Conservation (phyloP, 2,888 invertebrate genomes). For the Parnassius mnemosyne region DNA sequence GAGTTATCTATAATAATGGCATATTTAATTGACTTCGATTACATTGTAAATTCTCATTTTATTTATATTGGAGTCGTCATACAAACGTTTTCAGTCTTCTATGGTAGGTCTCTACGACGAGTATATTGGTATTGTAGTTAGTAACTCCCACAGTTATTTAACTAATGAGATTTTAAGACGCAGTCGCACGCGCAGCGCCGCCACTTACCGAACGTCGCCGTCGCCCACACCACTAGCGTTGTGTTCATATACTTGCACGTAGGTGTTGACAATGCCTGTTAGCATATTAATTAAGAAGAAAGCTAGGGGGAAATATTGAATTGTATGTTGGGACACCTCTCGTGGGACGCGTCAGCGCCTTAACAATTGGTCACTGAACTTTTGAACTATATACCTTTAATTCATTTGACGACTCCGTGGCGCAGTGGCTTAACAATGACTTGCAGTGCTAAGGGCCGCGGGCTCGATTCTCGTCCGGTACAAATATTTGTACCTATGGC, state of each 20-base stretch:
- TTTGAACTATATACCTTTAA: not conserved
- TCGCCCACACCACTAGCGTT: constrained; percentile 47
- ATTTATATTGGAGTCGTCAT: no score
- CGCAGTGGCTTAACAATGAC: no score
- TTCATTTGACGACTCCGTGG: not conserved
- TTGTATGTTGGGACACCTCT: constrained; percentile 40
- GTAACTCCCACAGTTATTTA: constrained; percentile 9
- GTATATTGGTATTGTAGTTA: no score
- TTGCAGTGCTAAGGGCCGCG: no score
- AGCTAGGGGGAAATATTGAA: constrained; percentile 63
- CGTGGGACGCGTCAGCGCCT: constrained; percentile 31
- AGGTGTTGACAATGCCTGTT: constrained; percentile 74
- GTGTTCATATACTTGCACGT: constrained; percentile 56
- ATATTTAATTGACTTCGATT: no score
- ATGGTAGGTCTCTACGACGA: no score
- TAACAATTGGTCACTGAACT: constrained; percentile 31
- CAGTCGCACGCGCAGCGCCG: not conserved
- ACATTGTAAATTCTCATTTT: no score
- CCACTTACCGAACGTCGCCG: not conserved
- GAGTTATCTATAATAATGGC: no score
- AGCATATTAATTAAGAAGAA: constrained; percentile 78
- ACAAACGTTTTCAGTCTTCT: no score
- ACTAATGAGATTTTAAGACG: constrained; percentile 18
- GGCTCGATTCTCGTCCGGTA: no score
- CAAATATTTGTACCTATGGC: no score